A percentile compares a stretch with the other conserved stretches of the same genome.
Evolutionary conservation across 1,140 invertebrate species (phyloP).

Genomic region (Aphidius ervi): DNA sequence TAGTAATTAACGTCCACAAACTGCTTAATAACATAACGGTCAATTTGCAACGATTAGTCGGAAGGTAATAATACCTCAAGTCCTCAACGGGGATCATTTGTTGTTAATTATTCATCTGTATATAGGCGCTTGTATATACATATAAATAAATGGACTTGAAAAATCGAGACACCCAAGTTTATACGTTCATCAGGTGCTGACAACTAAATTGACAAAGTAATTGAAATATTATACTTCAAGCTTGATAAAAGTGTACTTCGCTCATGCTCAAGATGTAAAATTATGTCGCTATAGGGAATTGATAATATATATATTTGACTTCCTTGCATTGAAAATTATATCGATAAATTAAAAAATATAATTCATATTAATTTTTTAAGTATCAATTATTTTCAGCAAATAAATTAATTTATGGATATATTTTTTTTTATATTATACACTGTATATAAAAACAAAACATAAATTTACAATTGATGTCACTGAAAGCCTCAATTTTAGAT

Average conservation of each 20-base stretch:
- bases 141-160: constrained; percentile 2
- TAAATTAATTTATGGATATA: too few species aligned
- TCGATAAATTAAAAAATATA: too few species aligned
- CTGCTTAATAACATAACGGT: constrained; percentile 47
- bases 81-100: constrained; percentile 38
- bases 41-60: constrained; percentile 46
- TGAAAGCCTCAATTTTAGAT: too few species aligned
- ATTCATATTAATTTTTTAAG: too few species aligned
- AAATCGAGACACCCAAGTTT: constrained; percentile 29
- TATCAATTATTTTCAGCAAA: too few species aligned
- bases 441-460: too few species aligned
- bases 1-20: constrained; percentile 37
- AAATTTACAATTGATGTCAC: too few species aligned
- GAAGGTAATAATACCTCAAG: constrained; percentile 40
- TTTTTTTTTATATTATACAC: too few species aligned
- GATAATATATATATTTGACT: neutral
- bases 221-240: constrained; percentile 43
- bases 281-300: constrained; percentile 24
- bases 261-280: constrained; percentile 27
- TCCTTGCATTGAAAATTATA: too few species aligned
- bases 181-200: constrained; percentile 38
- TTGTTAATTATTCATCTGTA: constrained; percentile 45
- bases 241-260: constrained; percentile 24
- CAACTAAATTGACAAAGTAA: constrained; percentile 49
- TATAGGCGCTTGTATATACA: neutral